Evolutionary conservation across 1,140 invertebrate species (phyloP).

Genomic region (Reticulitermes speratus): DNA sequence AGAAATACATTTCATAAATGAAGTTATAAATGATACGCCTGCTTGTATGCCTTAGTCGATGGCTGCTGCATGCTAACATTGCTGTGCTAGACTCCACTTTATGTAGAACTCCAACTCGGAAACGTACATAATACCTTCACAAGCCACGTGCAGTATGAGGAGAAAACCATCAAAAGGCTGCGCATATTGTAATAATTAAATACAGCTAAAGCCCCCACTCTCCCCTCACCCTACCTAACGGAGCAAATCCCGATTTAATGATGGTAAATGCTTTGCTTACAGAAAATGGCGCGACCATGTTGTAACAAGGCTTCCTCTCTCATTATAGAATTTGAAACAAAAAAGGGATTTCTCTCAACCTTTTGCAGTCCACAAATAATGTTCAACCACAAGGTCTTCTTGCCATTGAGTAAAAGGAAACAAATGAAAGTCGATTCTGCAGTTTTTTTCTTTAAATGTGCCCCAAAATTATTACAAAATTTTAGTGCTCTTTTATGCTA

Average conservation of each 20-base stretch:
- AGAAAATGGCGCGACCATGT: constrained; percentile 8
- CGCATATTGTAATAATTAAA: constrained; percentile 13
- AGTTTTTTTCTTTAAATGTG: not conserved
- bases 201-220: not conserved
- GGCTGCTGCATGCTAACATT: too few relatives aligned
- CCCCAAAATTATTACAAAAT: not conserved
- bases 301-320: constrained; percentile 1
- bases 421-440: not conserved
- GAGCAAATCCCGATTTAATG: constrained; percentile 11
- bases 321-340: constrained; percentile 5
- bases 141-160: constrained; percentile 2
- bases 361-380: not conserved
- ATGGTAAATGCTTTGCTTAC: constrained; percentile 16
- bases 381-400: not conserved
- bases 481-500: too few relatives aligned
- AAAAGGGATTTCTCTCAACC: not conserved
- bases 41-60: too few relatives aligned
- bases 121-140: constrained; percentile 10
- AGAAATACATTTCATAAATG: too few relatives aligned
- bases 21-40: too few relatives aligned
- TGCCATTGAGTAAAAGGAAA: not conserved
- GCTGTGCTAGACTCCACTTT: not conserved
- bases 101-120: not conserved
- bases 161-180: constrained; percentile 15
- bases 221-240: not conserved